Evolutionary conservation across 1,140 invertebrate genomes (phyloP), one percentile per base, ranked within the genome.

Genomic region (Nixonia krombeini): DNA sequence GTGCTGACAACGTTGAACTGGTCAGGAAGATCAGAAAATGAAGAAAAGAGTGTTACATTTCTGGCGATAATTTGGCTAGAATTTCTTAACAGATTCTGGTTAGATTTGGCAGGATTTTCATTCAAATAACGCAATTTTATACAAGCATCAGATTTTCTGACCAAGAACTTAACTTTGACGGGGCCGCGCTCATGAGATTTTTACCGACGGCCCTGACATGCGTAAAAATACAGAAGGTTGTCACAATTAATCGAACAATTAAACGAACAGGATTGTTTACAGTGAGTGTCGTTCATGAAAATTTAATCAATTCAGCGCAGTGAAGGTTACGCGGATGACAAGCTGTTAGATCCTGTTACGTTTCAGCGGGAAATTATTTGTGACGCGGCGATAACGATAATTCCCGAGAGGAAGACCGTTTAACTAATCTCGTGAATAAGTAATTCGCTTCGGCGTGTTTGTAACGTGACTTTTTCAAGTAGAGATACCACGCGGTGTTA

Each of bases 251-350:
- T 8, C 16, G n/a, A 10, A 29, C 41, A 57, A 63, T 53, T 53
- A 53, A 21, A 63, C 23, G 53, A 56, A 62, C 49, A 52, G 53
- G 58, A 69, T 69, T 69, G 58, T 69, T 69, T 63, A 69, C 65
- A 51, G 10, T 29, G 9, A 55, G 16, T 42, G 26, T 55, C 12
- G 8, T 58, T 68, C 65, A 62, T 68, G 52, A 62, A 68, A 62
- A 62, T 57, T 52, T 49, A 68, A 68, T 62, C 28, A 35, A 47
- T 57, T 58, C 57, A 46, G 42, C 49, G 45, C 42, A 42, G 37
- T 40, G 52, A 68, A 68, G 58, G 57, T 49, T 57, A 62, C 37
- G n/a, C 23, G 17, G 10, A 31, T 50, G 33, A 25, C 31, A 23
- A 50, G 13, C 16, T 25, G 29, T 49, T 45, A 52, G 46, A 68